These are phyloP conservation scores for Acipenser ruthenus DNA, from an alignment of 2,797 vertebrate species.

Conservation along the genomic window DNA sequence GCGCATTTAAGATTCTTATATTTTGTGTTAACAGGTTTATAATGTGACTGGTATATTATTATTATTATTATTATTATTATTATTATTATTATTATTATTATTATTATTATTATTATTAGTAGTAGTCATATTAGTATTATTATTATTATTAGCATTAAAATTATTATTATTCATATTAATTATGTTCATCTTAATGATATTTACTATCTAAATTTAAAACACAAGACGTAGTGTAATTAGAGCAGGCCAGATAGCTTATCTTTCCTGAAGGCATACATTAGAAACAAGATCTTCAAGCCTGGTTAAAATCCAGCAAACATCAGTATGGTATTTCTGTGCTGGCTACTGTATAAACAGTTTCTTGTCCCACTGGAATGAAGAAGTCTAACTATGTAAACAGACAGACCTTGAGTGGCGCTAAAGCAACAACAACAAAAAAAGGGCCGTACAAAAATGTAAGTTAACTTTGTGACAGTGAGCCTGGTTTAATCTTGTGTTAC, in stretches of 20 bases:
- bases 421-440: too few species aligned
- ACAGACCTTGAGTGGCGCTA: background rate
- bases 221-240: background rate
- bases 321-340: background rate
- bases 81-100: conserved; percentile 1
- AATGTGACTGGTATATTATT: background rate
- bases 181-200: too few species aligned
- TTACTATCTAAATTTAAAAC: too few species aligned
- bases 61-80: too few species aligned
- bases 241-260: background rate
- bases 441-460: too few species aligned
- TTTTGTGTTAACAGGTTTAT: background rate
- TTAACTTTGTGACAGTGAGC: too few species aligned
- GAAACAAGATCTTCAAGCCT: background rate
- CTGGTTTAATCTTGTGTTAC: background rate
- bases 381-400: background rate
- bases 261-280: background rate
- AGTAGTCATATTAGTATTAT: too few species aligned
- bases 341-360: background rate
- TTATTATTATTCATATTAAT: too few species aligned
- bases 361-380: background rate
- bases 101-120: background rate
- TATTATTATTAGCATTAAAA: too few species aligned
- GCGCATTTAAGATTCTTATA: background rate
- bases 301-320: conserved; percentile 2